phyloP scores from a whole-genome alignment of 2,113 vertebrate genomes.

The Lynx canadensis region DNA sequence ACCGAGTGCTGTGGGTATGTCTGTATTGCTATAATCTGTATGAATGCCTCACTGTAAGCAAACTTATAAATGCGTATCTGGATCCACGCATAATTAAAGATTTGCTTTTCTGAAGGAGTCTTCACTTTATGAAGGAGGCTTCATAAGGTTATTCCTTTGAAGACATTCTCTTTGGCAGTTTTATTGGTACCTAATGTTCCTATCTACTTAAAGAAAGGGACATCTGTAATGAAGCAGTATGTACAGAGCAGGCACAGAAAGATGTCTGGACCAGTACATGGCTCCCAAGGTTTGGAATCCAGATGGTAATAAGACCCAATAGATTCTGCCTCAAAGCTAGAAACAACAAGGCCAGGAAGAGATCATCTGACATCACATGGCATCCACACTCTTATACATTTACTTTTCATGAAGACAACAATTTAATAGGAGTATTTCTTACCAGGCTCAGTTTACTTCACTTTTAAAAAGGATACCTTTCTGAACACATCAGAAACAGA shows the following conservation, averaged over 20 bases:
- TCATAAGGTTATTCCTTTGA: neutral
- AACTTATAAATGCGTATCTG: neutral
- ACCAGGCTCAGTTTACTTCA: neutral
- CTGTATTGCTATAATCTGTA: neutral
- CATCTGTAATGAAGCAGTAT: neutral
- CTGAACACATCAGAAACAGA: neutral
- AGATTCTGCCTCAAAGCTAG: neutral
- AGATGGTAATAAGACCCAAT: neutral
- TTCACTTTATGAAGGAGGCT: conserved; percentile 25
- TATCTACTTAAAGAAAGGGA: neutral
- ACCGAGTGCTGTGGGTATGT: neutral
- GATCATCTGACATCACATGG: neutral
- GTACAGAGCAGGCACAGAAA: neutral
- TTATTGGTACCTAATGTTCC: neutral
- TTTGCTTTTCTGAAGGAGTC: conserved; percentile 27
- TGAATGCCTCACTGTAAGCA: neutral
- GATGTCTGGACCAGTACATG: neutral
- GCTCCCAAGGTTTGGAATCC: conserved; percentile 21
- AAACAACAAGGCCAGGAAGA: neutral
- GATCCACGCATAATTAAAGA: neutral
- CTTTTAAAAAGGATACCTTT: neutral
- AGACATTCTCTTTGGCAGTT: neutral
- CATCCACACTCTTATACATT: neutral
- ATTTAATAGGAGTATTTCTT: conserved; percentile 3
- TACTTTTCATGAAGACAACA: conserved; percentile 24